These are phyloP conservation scores for Monomorium pharaonis DNA, from an alignment of 1,140 invertebrate genomes.

Conservation along the genomic window DNA sequence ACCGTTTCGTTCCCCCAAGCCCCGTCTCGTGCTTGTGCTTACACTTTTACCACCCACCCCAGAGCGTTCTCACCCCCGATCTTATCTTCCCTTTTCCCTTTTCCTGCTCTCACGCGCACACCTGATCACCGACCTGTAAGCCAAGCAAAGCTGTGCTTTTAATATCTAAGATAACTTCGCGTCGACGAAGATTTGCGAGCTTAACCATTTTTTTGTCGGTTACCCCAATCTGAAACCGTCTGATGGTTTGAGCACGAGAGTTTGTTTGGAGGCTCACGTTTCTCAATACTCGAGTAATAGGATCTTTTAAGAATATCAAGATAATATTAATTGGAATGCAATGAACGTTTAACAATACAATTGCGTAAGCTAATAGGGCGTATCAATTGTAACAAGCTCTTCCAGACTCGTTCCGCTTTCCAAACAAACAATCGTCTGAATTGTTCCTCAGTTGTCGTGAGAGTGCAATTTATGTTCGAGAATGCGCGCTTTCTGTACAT, in stretches of 20 bases:
- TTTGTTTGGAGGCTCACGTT: not conserved
- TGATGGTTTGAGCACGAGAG: not conserved
- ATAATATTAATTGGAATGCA: not conserved
- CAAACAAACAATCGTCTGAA: slow-evolving; percentile 7
- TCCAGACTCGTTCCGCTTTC: slow-evolving; percentile 25
- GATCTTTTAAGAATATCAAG: not conserved
- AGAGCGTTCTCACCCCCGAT: slow-evolving; percentile 25
- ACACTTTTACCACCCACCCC: slow-evolving; percentile 31
- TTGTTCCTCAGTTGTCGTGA: slow-evolving; percentile 36
- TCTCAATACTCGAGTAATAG: not conserved
- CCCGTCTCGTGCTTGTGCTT: not conserved
- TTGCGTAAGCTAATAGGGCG: slow-evolving; percentile 1
- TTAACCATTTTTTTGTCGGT: not conserved
- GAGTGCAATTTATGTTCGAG: not conserved
- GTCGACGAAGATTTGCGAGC: slow-evolving; percentile 43
- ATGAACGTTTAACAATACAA: slow-evolving; percentile 8
- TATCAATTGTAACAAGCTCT: slow-evolving; percentile 18
- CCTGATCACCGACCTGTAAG: slow-evolving; percentile 77
- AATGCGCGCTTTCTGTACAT: not conserved
- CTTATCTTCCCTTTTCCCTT: slow-evolving; percentile 40
- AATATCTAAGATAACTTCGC: slow-evolving; percentile 35
- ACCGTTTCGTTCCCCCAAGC: slow-evolving; percentile 43
- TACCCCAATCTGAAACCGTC: not conserved
- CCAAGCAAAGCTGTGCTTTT: slow-evolving; percentile 74
- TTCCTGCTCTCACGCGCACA: slow-evolving; percentile 54